Percentiles rank a stretch among this genome's conserved stretches.
phyloP scores from a whole-genome alignment of 2,113 vertebrate genomes.

The Melospiza georgiana region DNA sequence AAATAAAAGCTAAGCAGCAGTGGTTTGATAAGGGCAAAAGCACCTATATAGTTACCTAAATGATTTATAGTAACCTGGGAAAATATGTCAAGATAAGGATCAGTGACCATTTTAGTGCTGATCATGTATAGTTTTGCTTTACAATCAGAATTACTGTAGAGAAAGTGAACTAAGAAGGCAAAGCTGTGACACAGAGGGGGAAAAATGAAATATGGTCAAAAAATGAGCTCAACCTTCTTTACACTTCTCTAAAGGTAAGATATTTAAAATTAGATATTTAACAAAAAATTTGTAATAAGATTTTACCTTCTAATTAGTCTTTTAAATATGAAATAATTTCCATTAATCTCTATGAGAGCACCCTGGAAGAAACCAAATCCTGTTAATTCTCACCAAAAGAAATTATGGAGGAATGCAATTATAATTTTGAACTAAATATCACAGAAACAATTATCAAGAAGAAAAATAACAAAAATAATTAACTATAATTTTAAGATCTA shows the following conservation, averaged over 20 bases:
- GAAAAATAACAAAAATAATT: not conserved
- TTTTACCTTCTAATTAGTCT: not conserved
- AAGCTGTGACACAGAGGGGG: not conserved
- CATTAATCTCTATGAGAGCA: not conserved
- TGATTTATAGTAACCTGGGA: not conserved
- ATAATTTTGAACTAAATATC: not conserved
- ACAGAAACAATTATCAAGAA: not conserved
- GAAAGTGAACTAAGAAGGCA: not conserved
- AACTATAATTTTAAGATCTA: not conserved
- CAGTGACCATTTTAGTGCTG: not conserved
- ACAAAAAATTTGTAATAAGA: not conserved
- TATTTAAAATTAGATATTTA: not conserved
- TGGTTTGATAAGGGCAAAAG: not conserved
- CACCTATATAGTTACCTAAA: not conserved
- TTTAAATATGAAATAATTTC: not conserved
- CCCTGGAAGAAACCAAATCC: not conserved
- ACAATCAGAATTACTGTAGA: not conserved
- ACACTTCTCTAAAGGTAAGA: not conserved
- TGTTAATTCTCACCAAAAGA: not conserved
- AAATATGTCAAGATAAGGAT: not conserved
- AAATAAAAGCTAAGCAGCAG: not conserved
- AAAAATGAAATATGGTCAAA: not conserved
- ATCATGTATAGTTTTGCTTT: not conserved
- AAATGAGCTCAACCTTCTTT: not conserved
- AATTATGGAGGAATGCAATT: not conserved